Evolutionary conservation across 2,797 vertebrate genomes (phyloP).

Genomic region (Cryptoprocta ferox): DNA sequence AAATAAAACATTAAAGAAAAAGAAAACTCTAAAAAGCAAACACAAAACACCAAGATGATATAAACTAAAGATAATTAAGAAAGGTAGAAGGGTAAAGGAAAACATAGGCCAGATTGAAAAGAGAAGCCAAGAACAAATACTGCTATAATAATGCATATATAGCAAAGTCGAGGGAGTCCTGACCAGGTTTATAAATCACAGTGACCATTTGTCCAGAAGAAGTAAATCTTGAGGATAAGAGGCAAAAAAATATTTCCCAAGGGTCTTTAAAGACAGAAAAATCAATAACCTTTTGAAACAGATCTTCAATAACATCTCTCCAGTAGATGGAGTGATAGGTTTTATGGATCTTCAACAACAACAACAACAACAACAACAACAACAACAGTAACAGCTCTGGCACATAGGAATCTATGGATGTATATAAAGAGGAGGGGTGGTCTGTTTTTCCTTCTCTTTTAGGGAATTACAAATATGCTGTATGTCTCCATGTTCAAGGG

Average conservation of each 20-base stretch:
- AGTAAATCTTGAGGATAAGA: not conserved
- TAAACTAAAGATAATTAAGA: not conserved
- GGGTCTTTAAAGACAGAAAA: not conserved
- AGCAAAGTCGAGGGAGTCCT: not conserved
- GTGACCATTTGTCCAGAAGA: not conserved
- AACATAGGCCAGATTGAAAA: not conserved
- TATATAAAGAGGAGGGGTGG: not conserved
- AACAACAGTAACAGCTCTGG: not conserved
- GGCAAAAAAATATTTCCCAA: not conserved
- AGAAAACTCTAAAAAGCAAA: too few species aligned
- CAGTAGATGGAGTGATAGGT: not conserved
- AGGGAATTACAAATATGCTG: too few species aligned
- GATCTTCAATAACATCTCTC: not conserved
- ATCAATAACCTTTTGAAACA: not conserved
- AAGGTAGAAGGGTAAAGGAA: not conserved
- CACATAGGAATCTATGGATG: not conserved
- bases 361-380: not conserved
- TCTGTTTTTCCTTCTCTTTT: not conserved
- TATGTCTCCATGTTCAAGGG: not conserved
- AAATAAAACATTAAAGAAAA: too few species aligned
- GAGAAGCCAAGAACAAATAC: not conserved
- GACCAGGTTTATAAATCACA: not conserved
- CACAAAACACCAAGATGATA: not conserved
- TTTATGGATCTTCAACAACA: not conserved
- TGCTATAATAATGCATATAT: not conserved